A percentile compares a stretch with the other conserved stretches of the same genome.
These are phyloP conservation scores for Tauraco erythrolophus DNA, from an alignment of 2,113 vertebrate species.

Conservation along the genomic window DNA sequence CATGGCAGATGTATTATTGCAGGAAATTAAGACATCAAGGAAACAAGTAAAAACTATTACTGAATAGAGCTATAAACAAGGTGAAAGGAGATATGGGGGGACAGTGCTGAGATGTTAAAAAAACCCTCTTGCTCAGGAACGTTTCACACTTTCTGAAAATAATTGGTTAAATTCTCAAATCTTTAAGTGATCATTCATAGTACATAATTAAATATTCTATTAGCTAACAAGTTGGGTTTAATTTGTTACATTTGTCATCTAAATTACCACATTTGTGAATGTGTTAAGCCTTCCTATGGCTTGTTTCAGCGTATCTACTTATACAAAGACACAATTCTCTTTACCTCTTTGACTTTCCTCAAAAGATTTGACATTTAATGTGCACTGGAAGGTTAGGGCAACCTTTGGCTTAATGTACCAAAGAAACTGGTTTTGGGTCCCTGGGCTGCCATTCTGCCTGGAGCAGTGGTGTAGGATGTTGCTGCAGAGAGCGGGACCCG, in stretches of 20 bases:
- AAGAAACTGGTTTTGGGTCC: neutral
- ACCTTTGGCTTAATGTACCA: neutral
- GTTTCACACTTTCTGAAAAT: neutral
- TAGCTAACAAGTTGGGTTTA: slow-evolving; percentile 59
- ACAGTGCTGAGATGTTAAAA: neutral
- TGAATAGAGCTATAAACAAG: slow-evolving; percentile 67
- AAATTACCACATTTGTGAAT: slow-evolving; percentile 51
- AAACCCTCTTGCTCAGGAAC: neutral
- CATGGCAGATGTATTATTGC: slow-evolving; percentile 77
- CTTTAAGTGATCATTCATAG: slow-evolving; percentile 18
- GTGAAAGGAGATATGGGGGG: slow-evolving; percentile 4
- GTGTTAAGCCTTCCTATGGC: slow-evolving; percentile 17
- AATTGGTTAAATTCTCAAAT: slow-evolving; percentile 38
- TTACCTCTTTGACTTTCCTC: neutral
- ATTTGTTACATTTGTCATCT: slow-evolving; percentile 70
- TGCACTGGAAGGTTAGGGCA: neutral
- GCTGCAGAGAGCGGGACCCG: accelerated
- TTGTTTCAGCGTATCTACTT: neutral
- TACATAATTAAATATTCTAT: slow-evolving; percentile 58
- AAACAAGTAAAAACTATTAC: slow-evolving; percentile 75
- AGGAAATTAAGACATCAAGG: slow-evolving; percentile 77
- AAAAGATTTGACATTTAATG: neutral
- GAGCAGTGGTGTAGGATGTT: neutral
- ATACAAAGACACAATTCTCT: neutral
- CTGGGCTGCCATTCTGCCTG: neutral